phyloP scores from a whole-genome alignment of 2,888 invertebrate species.

The Rhagium mordax region DNA sequence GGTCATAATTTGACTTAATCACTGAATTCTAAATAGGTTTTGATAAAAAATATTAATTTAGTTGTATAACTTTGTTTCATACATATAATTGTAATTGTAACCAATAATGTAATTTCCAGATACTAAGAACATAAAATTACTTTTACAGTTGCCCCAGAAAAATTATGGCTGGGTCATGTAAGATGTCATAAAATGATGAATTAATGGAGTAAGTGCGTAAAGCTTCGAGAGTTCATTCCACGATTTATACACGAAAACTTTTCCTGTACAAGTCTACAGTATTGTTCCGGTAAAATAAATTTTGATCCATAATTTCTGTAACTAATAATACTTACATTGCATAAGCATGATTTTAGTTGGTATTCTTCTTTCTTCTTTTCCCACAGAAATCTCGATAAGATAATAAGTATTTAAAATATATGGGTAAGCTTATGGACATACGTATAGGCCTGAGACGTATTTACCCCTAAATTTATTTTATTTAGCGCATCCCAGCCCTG shows the following conservation, averaged over 20 bases:
- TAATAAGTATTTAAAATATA: not conserved
- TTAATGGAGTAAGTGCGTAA: not conserved
- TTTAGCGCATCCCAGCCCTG: constrained; percentile 34
- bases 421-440: not conserved
- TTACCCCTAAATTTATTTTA: constrained; percentile 43
- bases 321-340: no score
- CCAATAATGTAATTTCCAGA: not conserved
- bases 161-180: constrained; percentile 30
- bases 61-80: no score
- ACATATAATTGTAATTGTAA: no score
- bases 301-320: no score
- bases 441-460: not conserved
- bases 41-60: no score
- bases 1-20: no score
- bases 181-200: constrained; percentile 29
- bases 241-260: constrained; percentile 16
- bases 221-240: constrained; percentile 1
- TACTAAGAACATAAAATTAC: constrained; percentile 15
- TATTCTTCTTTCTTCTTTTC: no score
- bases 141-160: constrained; percentile 12
- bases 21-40: no score
- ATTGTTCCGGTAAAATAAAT: no score
- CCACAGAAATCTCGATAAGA: no score
- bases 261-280: no score
- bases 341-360: no score